Conservation (phyloP, 2,113 vertebrate genomes). For the Gymnocephalus cernua region DNA sequence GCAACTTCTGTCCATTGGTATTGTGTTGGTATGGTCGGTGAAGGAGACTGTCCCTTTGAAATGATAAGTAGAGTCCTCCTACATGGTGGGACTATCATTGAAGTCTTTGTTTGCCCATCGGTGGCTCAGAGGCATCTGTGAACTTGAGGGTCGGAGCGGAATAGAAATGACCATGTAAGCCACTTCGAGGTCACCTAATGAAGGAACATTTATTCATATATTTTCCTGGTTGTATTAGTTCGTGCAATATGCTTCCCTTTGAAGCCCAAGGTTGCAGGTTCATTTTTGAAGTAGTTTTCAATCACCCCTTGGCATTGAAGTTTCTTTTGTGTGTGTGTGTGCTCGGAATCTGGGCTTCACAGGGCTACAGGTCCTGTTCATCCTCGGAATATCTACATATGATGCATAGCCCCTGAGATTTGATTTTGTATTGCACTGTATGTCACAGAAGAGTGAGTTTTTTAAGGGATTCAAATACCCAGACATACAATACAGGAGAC, state of each 20-base stretch:
- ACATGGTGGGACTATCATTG: slow-evolving; percentile 77
- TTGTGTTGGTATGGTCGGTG: slow-evolving; percentile 66
- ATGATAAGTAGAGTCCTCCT: slow-evolving; percentile 80
- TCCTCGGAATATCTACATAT: slow-evolving; percentile 55
- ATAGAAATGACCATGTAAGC: slow-evolving; percentile 81
- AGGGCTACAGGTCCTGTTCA: slow-evolving; percentile 63
- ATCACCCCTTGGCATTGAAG: slow-evolving; percentile 74
- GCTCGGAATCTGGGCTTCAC: slow-evolving; percentile 53
- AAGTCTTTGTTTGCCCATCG: slow-evolving; percentile 81
- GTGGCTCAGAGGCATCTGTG: slow-evolving; percentile 74
- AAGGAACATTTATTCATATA: slow-evolving; percentile 81
- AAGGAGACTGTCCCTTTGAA: slow-evolving; percentile 80
- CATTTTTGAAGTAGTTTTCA: slow-evolving; percentile 79
- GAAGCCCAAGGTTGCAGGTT: slow-evolving; percentile 79
- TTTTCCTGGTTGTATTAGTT: slow-evolving; percentile 79
- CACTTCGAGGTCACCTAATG: slow-evolving; percentile 83
- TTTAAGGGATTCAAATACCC: slow-evolving; percentile 22
- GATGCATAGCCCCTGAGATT: slow-evolving; percentile 1
- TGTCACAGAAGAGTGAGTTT: slow-evolving; percentile 16
- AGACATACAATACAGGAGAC: not conserved
- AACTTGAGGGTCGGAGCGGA: slow-evolving; percentile 76
- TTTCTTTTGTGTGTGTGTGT: slow-evolving; percentile 56
- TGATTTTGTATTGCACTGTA: slow-evolving; percentile 9
- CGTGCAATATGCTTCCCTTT: slow-evolving; percentile 75
- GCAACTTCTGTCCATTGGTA: slow-evolving; percentile 63